Evolutionary conservation across 2,888 invertebrate species (phyloP), one percentile per base, ranked within the genome.

Genomic region (Orchesella flavescens): DNA sequence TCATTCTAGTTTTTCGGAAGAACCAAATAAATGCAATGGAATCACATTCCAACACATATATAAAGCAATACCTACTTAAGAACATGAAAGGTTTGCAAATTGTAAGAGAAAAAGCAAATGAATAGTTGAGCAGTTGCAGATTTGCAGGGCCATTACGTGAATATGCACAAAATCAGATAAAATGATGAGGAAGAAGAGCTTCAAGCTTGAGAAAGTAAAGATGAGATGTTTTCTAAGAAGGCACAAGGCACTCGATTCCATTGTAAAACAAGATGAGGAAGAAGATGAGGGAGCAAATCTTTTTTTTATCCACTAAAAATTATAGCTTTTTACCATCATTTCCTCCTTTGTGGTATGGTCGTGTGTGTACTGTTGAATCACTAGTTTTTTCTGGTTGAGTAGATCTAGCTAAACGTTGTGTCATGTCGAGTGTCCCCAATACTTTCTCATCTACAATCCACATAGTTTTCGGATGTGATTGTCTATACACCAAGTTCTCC

Each of bases 401-500:
- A 76, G 74, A 69, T 24, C 53, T 61, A 49, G 61, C 66, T 57
- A 76, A 82, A 68, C 82, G 53, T 44, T 71, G 55, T 82, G 82
- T 76, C 75, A 72, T 69, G 49, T 76, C 59, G 75, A 72, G 82
- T 76, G 65, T 82, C 71, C 76, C 71, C 61, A 21, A 34, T 65
- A 55, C 66, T 43, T 49, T 66, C 49, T 77, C 68, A 53, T 59
- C 63, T 65, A 49, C 23, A n/a, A 9, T 53, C 19, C 57, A 43
- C 46, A 23, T 44, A 15, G 19, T 44, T 7, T 44, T 77, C 68
- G 68, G 17, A 15, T 19, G 53, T 53, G 53, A n/a, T 13, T 53
- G 53, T 53, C 53, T 53, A 59, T 19, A 2, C 17, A n/a, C 59
- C 4, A 9, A 9, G 3, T 21, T 59, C 59, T 59, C 21, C n/a